phyloP scores from a whole-genome alignment of 2,888 invertebrate genomes.

The Caenorhabditis sp. region DNA sequence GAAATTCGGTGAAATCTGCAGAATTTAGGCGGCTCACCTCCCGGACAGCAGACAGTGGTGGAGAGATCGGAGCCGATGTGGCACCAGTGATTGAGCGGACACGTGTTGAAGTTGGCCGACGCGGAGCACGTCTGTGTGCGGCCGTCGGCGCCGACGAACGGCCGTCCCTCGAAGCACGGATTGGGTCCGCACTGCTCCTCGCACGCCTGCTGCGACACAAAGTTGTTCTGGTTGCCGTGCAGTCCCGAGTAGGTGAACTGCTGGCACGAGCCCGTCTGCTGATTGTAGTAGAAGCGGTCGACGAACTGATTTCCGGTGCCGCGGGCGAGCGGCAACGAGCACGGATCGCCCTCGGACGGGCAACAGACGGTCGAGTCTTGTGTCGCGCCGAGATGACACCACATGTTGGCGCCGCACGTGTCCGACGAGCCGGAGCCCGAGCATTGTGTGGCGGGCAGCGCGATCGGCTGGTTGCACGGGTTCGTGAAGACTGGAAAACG shows the following conservation, averaged over 20 bases:
- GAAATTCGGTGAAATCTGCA: no score
- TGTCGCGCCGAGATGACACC: constrained; percentile 76
- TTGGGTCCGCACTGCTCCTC: constrained; percentile 74
- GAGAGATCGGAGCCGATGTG: constrained; percentile 75
- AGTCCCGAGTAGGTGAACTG: constrained; percentile 76
- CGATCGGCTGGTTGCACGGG: constrained; percentile 73
- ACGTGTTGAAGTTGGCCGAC: constrained; percentile 74
- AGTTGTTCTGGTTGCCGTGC: constrained; percentile 78
- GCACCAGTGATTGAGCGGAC: constrained; percentile 78
- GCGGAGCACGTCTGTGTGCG: constrained; percentile 76
- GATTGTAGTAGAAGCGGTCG: constrained; percentile 76
- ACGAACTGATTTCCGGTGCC: constrained; percentile 70
- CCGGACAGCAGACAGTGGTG: constrained; percentile 78
- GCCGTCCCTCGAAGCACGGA: constrained; percentile 74
- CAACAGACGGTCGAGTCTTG: constrained; percentile 76
- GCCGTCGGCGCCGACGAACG: constrained; percentile 76
- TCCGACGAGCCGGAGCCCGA: constrained; percentile 56
- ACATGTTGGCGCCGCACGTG: constrained; percentile 67
- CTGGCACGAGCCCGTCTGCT: constrained; percentile 71
- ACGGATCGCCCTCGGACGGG: constrained; percentile 72
- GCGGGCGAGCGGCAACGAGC: constrained; percentile 65
- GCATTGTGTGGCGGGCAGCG: constrained; percentile 65
- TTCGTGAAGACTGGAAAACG: constrained; percentile 71
- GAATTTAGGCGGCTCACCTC: no score
- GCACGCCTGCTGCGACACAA: constrained; percentile 71